phyloP scores from a whole-genome alignment of 2,888 invertebrate genomes.

The Cephonodes hylas region DNA sequence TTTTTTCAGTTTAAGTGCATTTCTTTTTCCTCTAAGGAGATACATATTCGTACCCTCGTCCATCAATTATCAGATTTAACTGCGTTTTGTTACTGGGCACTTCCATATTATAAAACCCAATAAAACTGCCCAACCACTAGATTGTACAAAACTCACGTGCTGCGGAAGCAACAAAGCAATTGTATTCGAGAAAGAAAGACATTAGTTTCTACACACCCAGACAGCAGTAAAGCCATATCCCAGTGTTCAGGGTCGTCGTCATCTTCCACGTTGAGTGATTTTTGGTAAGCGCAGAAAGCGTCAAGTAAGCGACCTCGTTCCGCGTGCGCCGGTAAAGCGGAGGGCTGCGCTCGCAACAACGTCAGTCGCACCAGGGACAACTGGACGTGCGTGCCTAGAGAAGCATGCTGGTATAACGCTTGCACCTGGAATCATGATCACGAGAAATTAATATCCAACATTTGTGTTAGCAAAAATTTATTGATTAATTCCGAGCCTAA shows the following conservation, averaged over 20 bases:
- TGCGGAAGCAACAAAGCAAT: too few species aligned
- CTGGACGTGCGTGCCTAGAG: constrained; percentile 84
- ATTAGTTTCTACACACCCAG: constrained; percentile 75
- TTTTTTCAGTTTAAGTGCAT: too few species aligned
- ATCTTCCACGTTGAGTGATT: constrained; percentile 82
- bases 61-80: too few species aligned
- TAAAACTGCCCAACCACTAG: too few species aligned
- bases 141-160: too few species aligned
- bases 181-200: too few species aligned
- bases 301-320: constrained; percentile 86
- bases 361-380: constrained; percentile 86
- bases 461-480: background rate
- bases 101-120: too few species aligned
- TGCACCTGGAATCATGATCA: constrained; percentile 81
- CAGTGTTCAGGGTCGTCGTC: constrained; percentile 87
- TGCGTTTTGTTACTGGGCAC: too few species aligned
- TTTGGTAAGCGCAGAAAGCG: constrained; percentile 87
- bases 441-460: background rate
- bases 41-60: too few species aligned
- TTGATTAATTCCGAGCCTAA: too few species aligned
- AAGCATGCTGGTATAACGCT: constrained; percentile 89
- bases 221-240: constrained; percentile 90
- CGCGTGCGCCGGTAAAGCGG: constrained; percentile 81
- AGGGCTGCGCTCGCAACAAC: constrained; percentile 84
- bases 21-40: too few species aligned